A percentile compares a stretch with the other conserved stretches of the same genome.
These are phyloP conservation scores for Pantelozetes paolii DNA, from an alignment of 2,888 invertebrate species.

Conservation along the genomic window DNA sequence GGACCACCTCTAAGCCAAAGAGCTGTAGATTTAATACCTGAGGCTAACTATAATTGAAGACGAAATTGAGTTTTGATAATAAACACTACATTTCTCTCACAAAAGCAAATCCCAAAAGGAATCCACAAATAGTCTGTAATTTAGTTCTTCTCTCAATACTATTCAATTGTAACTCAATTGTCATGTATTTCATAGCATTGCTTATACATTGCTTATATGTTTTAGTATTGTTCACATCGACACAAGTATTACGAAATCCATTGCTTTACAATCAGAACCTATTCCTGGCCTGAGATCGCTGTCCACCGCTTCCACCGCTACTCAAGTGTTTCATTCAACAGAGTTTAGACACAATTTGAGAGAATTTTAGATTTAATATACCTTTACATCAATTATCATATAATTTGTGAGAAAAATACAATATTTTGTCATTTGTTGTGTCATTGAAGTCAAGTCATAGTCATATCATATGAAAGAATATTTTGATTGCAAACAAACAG, in stretches of 20 bases:
- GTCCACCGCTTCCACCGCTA: neutral
- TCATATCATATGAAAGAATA: neutral
- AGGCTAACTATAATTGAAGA: constrained; percentile 35
- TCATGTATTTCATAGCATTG: constrained; percentile 25
- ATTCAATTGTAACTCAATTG: constrained; percentile 20
- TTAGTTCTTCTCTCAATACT: constrained; percentile 19
- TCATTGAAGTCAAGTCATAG: constrained; percentile 5
- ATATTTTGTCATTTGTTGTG: neutral
- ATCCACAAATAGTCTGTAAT: constrained; percentile 22
- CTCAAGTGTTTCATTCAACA: neutral
- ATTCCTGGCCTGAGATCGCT: constrained; percentile 3
- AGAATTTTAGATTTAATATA: neutral
- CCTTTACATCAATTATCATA: constrained; percentile 4
- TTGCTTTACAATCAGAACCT: constrained; percentile 5
- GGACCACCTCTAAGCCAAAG: constrained; percentile 21
- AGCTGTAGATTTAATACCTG: constrained; percentile 26
- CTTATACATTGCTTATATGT: neutral
- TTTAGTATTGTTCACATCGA: neutral
- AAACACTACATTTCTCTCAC: constrained; percentile 10
- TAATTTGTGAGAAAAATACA: constrained; percentile 16
- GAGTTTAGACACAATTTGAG: neutral
- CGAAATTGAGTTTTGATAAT: constrained; percentile 34
- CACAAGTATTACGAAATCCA: neutral
- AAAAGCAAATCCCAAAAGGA: constrained; percentile 25
- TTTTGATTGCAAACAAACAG: neutral